Evolutionary conservation across 1,140 invertebrate genomes (phyloP), one percentile per base, ranked within the genome.

Genomic region (Nephila pilipes): DNA sequence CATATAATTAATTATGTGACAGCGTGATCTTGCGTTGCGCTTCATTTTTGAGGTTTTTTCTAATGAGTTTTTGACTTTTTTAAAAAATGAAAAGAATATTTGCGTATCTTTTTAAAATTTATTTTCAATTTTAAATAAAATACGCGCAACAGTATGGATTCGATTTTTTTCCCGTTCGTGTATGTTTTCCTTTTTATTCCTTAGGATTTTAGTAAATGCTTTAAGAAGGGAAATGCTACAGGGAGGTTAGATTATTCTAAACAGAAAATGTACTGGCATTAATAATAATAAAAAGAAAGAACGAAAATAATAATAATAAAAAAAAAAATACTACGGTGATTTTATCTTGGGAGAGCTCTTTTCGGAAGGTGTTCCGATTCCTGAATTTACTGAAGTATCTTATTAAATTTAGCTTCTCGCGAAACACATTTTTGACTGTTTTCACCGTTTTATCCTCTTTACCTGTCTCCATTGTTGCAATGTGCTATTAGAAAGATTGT

Each of bases 1-100:
- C 25, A 36, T 60, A 60, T 87, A 60, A 87, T 87, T 87, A 87
- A 87, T 87, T 87, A 87, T 60, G 8, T 87, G 69, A 75, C 69
- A 75, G 69, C 18, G 36, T 25, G 36, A 36, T 75, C 69, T 36
- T 36, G 18, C 25, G 69, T 32, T 32, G 29, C 8, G 18, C 29
- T 32, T 32, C 18, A 18, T 29, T 25, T 75, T 75, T 32, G 29
- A 36, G 14, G 16, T 36, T 75, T 75, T 75, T 75, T 75, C 16
- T 29, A 75, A 36, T 75, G 29, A 18, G 25, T 5, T 32, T 75
- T 75, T 75, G 25, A 75, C 69, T 75, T 65, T 65, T n/a, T 75
- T 36, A 75, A 75, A 38, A 46, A 75, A 75, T 75, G 69, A 75
- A 75, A 75, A 75, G 65, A 29, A 20, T 36, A 32, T 32, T 75